Evolutionary conservation across 1,140 invertebrate genomes (phyloP).

Genomic region (Drosophila sturtevanti): DNA sequence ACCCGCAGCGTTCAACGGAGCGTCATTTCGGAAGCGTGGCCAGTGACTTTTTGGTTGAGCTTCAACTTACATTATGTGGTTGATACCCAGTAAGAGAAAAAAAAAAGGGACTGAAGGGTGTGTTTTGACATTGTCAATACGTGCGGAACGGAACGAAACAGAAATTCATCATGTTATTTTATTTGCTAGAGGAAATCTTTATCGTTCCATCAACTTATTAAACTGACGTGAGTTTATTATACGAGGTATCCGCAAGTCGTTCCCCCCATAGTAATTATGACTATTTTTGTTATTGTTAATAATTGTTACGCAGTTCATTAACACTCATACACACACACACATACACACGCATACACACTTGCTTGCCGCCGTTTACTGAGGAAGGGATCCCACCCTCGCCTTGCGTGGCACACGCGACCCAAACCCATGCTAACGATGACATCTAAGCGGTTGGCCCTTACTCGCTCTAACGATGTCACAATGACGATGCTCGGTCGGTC

Average conservation of each 20-base stretch:
- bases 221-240: no score
- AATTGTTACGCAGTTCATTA: slow-evolving; percentile 79
- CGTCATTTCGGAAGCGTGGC: slow-evolving; percentile 39
- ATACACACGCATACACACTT: slow-evolving; percentile 43
- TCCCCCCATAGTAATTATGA: slow-evolving; percentile 30
- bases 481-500: slow-evolving; percentile 51
- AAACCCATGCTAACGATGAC: slow-evolving; percentile 64
- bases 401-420: slow-evolving; percentile 76
- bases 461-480: slow-evolving; percentile 55
- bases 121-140: neutral
- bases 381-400: slow-evolving; percentile 58
- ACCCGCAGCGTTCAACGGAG: slow-evolving; percentile 52
- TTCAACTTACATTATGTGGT: slow-evolving; percentile 15
- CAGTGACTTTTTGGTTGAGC: slow-evolving; percentile 55
- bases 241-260: neutral
- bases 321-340: slow-evolving; percentile 56
- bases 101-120: neutral
- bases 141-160: no score
- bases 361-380: neutral
- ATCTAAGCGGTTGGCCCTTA: slow-evolving; percentile 65
- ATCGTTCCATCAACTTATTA: neutral
- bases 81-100: neutral
- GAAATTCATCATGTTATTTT: no score
- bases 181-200: no score
- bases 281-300: slow-evolving; percentile 59